Evolutionary conservation across 2,888 invertebrate genomes (phyloP).

Genomic region (Heliconius ismenius): DNA sequence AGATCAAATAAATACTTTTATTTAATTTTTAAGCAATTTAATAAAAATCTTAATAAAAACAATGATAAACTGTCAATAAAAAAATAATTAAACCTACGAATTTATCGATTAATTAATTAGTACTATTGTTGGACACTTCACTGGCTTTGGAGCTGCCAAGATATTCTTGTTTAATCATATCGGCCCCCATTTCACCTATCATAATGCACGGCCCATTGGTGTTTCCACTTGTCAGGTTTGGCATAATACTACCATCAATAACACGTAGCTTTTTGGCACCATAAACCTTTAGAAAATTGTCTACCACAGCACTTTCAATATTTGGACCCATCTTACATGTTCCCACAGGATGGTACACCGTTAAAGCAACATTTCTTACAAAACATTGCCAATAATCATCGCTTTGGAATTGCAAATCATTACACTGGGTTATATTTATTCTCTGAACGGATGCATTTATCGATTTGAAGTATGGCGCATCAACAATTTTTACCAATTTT

Average conservation of each 20-base stretch:
- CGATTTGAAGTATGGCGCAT: conserved; percentile 55
- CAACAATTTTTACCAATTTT: conserved; percentile 49
- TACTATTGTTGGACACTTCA: not conserved
- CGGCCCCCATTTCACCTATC: conserved; percentile 84
- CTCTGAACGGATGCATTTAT: conserved; percentile 55
- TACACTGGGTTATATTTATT: conserved; percentile 55
- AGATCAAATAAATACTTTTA: too few relatives aligned
- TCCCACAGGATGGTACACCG: not conserved
- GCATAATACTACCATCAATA: conserved; percentile 89
- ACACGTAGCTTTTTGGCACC: conserved; percentile 85
- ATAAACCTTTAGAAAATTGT: conserved; percentile 84
- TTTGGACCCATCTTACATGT: conserved; percentile 77
- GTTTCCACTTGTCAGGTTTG: conserved; percentile 87
- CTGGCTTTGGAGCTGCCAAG: not conserved
- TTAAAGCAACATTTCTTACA: not conserved
- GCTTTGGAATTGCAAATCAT: conserved; percentile 52
- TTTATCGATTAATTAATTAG: not conserved
- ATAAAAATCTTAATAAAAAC: too few relatives aligned
- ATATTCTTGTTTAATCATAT: conserved; percentile 74
- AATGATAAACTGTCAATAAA: too few relatives aligned
- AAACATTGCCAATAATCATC: conserved; percentile 43
- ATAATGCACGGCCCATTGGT: conserved; percentile 90
- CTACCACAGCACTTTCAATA: conserved; percentile 58
- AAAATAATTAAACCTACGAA: too few relatives aligned
- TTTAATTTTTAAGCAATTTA: too few relatives aligned